Conservation (phyloP, 2,888 invertebrate genomes). For the Pammene aurita region DNA sequence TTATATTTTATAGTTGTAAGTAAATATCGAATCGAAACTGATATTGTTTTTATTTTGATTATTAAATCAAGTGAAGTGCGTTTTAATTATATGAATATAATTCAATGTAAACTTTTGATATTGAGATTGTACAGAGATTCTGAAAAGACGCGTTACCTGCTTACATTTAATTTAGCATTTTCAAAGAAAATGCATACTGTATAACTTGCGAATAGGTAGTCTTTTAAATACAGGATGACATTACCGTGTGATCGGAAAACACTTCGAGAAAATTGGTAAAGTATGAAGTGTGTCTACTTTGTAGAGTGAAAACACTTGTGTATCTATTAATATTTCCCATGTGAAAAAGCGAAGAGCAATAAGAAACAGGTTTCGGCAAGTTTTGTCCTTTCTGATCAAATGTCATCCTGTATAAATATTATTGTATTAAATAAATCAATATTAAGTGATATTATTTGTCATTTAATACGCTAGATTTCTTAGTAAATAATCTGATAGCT, state of each 20-base stretch:
- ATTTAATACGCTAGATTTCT: conserved; percentile 3
- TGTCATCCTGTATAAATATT: conserved; percentile 4
- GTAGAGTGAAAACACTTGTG: neutral
- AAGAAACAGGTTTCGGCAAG: neutral
- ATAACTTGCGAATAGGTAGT: conserved; percentile 4
- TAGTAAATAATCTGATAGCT: conserved; percentile 2
- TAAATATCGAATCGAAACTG: conserved; percentile 35
- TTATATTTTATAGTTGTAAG: conserved; percentile 35
- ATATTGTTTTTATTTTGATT: conserved; percentile 38
- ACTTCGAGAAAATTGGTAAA: neutral
- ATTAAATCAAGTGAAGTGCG: conserved; percentile 31
- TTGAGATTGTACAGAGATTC: conserved; percentile 40
- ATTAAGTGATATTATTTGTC: neutral
- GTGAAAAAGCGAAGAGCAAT: neutral
- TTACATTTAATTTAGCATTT: conserved; percentile 24
- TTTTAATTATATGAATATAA: conserved; percentile 31
- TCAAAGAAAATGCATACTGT: conserved; percentile 4
- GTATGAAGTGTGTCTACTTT: neutral
- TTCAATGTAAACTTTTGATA: conserved; percentile 33
- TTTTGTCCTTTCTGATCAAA: neutral
- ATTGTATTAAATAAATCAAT: neutral
- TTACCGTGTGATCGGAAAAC: neutral
- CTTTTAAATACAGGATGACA: neutral
- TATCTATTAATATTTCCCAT: neutral
- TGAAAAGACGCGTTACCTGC: conserved; percentile 14